These are phyloP conservation scores for Philhelius pedissequus DNA, from an alignment of 2,888 invertebrate genomes.

Conservation along the genomic window DNA sequence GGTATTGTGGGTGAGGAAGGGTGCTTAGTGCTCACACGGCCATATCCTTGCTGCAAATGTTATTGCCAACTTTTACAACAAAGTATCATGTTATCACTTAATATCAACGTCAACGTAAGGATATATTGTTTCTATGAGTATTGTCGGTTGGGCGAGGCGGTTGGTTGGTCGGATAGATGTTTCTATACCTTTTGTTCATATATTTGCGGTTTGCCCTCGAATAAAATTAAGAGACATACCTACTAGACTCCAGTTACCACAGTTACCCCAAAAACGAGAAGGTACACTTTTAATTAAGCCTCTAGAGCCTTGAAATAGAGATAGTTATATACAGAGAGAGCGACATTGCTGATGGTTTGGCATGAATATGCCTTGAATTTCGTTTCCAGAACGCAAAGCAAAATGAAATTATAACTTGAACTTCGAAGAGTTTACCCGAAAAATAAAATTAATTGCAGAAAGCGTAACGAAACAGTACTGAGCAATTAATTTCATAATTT, in stretches of 20 bases:
- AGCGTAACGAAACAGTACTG: slow-evolving; percentile 63
- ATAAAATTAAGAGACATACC: slow-evolving; percentile 50
- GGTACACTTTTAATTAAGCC: slow-evolving; percentile 68
- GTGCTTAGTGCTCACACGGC: neutral
- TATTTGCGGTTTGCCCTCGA: slow-evolving; percentile 42
- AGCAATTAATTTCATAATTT: slow-evolving; percentile 66
- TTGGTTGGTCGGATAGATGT: neutral
- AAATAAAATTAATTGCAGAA: slow-evolving; percentile 66
- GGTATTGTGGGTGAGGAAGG: neutral
- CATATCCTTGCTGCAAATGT: slow-evolving; percentile 3
- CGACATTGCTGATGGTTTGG: neutral
- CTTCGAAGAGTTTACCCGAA: slow-evolving; percentile 1
- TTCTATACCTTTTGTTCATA: neutral
- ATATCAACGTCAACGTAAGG: slow-evolving; percentile 64
- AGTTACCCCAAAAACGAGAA: slow-evolving; percentile 49
- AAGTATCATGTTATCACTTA: slow-evolving; percentile 68
- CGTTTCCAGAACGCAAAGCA: neutral
- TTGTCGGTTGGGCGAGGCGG: slow-evolving; percentile 36
- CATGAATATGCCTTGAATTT: neutral
- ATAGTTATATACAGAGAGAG: too few relatives aligned
- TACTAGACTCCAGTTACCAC: neutral
- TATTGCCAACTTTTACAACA: slow-evolving; percentile 55
- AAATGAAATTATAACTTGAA: neutral
- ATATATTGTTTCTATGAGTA: slow-evolving; percentile 66
- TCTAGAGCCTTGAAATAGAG: too few relatives aligned